Percentiles rank a stretch among this genome's conserved stretches.
These are phyloP conservation scores for Calvadosia cruxmelitensis DNA, from an alignment of 30 jellyfish, hydroid and myxozoan species.

Conservation along the genomic window DNA sequence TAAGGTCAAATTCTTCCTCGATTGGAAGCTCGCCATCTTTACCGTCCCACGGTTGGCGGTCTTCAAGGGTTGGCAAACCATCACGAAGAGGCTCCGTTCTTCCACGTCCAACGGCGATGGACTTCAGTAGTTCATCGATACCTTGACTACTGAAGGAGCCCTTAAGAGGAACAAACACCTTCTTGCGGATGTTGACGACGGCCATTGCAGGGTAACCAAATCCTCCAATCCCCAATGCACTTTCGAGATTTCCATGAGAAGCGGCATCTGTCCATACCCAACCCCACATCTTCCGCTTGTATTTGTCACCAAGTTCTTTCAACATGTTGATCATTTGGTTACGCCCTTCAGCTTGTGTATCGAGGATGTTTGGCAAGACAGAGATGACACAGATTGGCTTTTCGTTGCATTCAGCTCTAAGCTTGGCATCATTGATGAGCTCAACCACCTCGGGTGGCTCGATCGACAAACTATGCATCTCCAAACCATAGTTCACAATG, in stretches of 20 bases:
- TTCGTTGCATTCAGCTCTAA: conserved; percentile 55
- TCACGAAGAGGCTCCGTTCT: conserved; percentile 56
- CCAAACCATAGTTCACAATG: conserved; percentile 62
- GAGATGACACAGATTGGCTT: conserved; percentile 78
- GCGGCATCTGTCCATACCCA: conserved; percentile 93
- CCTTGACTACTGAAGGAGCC: conserved; percentile 75
- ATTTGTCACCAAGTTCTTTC: conserved; percentile 66
- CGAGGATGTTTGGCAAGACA: conserved; percentile 68
- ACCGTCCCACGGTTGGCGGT: conserved; percentile 79
- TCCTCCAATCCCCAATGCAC: conserved; percentile 83
- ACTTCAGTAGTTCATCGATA: conserved; percentile 60
- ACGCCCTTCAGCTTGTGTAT: conserved; percentile 78
- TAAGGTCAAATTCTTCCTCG: conserved; percentile 68
- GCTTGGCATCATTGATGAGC: conserved; percentile 24
- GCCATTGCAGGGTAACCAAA: conserved; percentile 98
- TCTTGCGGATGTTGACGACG: conserved; percentile 70
- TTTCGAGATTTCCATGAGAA: conserved; percentile 59
- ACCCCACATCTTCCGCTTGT: conserved; percentile 83
- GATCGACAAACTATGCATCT: conserved; percentile 33
- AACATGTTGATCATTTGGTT: conserved; percentile 31
- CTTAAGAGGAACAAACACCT: conserved; percentile 55
- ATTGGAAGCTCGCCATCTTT: conserved; percentile 81
- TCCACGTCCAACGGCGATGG: conserved; percentile 87
- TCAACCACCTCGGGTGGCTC: conserved; percentile 83
- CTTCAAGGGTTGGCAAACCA: conserved; percentile 52